phyloP scores from a whole-genome alignment of 2,888 invertebrate species.

The Frankliniella fusca region DNA sequence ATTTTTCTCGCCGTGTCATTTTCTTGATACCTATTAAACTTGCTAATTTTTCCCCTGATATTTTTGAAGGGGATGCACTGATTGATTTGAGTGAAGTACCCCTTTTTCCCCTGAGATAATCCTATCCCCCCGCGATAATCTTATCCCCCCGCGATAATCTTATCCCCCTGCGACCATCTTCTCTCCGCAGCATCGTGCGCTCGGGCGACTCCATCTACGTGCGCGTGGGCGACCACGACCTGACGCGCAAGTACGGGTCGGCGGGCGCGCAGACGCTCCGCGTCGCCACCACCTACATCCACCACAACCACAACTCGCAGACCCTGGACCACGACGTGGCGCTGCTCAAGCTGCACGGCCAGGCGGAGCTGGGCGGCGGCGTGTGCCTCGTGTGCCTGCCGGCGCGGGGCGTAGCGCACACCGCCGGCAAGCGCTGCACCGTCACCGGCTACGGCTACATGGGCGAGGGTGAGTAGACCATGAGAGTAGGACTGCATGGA shows the following conservation, averaged over 20 bases:
- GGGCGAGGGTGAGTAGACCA: slow-evolving; percentile 83
- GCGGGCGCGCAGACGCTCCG: slow-evolving; percentile 86
- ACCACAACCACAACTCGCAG: slow-evolving; percentile 93
- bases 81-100: no score
- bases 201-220: slow-evolving; percentile 92
- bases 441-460: slow-evolving; percentile 93
- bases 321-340: slow-evolving; percentile 93
- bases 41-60: no score
- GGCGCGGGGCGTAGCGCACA: slow-evolving; percentile 80
- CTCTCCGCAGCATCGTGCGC: slow-evolving; percentile 70
- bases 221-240: slow-evolving; percentile 86
- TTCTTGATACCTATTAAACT: no score
- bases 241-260: slow-evolving; percentile 85
- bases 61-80: no score
- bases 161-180: slow-evolving; percentile 25
- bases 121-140: no score
- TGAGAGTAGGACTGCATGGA: no score
- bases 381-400: slow-evolving; percentile 83
- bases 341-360: slow-evolving; percentile 79
- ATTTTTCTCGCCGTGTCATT: no score
- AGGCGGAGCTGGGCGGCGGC: slow-evolving; percentile 82
- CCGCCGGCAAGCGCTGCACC: slow-evolving; percentile 85
- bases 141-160: no score
- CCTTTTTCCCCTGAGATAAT: no score
- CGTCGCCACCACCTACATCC: slow-evolving; percentile 90